Conservation (phyloP, 2,888 invertebrate species). For the Lissocephala sabroskyi region DNA sequence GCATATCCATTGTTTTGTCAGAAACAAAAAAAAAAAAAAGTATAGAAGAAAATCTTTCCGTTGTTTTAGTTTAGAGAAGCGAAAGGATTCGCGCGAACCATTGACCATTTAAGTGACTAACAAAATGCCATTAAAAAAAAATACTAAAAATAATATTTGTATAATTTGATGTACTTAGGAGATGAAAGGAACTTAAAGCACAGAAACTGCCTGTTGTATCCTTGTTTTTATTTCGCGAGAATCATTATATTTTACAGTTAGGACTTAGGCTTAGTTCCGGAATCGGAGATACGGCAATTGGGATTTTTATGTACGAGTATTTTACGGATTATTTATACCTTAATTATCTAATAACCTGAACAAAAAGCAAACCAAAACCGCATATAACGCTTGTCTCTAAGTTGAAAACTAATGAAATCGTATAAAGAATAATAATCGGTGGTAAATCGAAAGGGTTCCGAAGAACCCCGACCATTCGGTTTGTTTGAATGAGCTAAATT, state of each 20-base stretch:
- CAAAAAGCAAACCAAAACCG: constrained; percentile 56
- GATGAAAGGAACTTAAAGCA: constrained; percentile 42
- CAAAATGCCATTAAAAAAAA: constrained; percentile 10
- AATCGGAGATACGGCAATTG: no score
- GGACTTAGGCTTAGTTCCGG: no score
- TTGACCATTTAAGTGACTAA: constrained; percentile 21
- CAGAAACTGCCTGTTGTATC: constrained; percentile 52
- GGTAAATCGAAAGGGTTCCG: no score
- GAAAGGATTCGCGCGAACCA: not conserved
- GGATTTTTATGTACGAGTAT: no score
- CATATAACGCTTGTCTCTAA: constrained; percentile 58
- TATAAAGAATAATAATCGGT: not conserved
- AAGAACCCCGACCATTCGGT: no score
- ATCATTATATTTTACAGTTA: no score
- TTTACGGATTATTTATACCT: constrained; percentile 9
- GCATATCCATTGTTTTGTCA: constrained; percentile 64
- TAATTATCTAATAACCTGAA: constrained; percentile 44
- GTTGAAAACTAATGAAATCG: constrained; percentile 26
- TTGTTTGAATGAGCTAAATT: not conserved
- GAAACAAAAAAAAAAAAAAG: constrained; percentile 34
- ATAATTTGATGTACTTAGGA: constrained; percentile 41
- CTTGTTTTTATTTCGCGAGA: no score
- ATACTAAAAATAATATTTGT: constrained; percentile 14
- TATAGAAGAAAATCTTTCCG: constrained; percentile 20
- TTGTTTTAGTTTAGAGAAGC: constrained; percentile 34